Evolutionary conservation across 2,797 vertebrate species (phyloP).

Genomic region (Mycteria americana): DNA sequence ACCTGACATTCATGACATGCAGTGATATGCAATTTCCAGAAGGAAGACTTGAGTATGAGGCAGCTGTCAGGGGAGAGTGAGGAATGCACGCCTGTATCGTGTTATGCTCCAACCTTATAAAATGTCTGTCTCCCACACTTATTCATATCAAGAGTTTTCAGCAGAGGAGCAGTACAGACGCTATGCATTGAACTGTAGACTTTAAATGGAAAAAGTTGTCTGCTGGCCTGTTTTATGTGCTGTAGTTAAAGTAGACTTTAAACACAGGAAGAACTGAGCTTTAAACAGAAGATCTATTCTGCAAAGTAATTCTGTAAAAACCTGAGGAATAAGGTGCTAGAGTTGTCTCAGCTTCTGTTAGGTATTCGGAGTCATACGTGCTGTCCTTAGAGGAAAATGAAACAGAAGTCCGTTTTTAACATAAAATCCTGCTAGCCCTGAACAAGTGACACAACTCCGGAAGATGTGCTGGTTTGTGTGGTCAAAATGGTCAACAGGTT

Average conservation of each 20-base stretch:
- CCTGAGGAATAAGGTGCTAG: background rate
- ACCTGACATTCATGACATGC: background rate
- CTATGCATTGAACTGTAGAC: background rate
- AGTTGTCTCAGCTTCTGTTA: background rate
- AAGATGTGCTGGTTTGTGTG: background rate
- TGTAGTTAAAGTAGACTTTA: background rate
- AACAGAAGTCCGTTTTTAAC: background rate
- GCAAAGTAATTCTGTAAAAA: background rate
- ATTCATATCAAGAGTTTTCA: background rate
- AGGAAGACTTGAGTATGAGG: background rate
- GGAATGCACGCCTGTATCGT: background rate
- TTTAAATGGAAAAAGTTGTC: background rate
- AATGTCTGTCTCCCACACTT: background rate
- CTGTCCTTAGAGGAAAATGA: background rate
- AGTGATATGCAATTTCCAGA: conserved; percentile 31
- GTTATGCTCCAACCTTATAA: background rate
- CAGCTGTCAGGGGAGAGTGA: background rate
- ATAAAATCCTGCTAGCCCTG: background rate
- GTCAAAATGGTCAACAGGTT: background rate
- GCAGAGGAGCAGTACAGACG: background rate
- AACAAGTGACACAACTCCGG: background rate
- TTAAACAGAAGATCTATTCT: background rate
- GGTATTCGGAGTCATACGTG: background rate
- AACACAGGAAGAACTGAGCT: background rate
- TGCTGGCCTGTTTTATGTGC: background rate